These are phyloP conservation scores for Sisor rabdophorus DNA, from an alignment of 2,113 vertebrate genomes.

Conservation along the genomic window DNA sequence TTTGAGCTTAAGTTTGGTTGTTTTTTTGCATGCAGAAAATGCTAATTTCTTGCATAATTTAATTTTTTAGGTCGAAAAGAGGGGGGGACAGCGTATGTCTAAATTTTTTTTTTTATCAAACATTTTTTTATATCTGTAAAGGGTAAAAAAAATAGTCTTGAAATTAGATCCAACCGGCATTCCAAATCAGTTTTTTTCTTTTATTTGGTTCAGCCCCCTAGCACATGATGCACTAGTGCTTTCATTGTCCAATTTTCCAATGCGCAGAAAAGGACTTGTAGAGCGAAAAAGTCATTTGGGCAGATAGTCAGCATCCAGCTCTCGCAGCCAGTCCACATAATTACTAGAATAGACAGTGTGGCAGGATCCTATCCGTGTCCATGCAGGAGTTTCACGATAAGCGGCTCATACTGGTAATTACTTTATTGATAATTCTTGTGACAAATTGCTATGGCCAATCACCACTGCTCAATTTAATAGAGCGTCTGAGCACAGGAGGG, in stretches of 20 bases:
- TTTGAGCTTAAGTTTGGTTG: too few relatives aligned
- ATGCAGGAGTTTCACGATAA: slow-evolving; percentile 72
- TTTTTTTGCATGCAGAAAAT: too few relatives aligned
- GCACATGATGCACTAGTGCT: slow-evolving; percentile 62
- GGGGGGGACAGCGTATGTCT: too few relatives aligned
- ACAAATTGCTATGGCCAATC: slow-evolving; percentile 71
- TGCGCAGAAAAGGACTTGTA: slow-evolving; percentile 55
- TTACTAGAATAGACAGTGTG: slow-evolving; percentile 70
- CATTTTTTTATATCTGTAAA: too few relatives aligned
- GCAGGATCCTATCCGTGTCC: slow-evolving; percentile 70
- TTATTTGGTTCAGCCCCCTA: not conserved
- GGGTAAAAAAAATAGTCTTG: not conserved
- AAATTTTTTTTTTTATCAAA: too few relatives aligned
- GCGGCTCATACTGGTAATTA: slow-evolving; percentile 75
- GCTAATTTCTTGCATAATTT: too few relatives aligned
- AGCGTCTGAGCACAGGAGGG: slow-evolving; percentile 54
- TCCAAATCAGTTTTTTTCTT: not conserved
- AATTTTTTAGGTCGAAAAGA: too few relatives aligned
- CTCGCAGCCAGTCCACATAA: slow-evolving; percentile 68
- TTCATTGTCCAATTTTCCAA: slow-evolving; percentile 72
- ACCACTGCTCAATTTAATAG: slow-evolving; percentile 69
- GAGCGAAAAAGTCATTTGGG: slow-evolving; percentile 68
- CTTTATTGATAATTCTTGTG: slow-evolving; percentile 78
- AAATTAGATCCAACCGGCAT: not conserved
- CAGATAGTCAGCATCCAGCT: slow-evolving; percentile 70